Evolutionary conservation across 1,140 invertebrate species (phyloP), one percentile per base, ranked within the genome.

Genomic region (Mycetomoellerius zeteki): DNA sequence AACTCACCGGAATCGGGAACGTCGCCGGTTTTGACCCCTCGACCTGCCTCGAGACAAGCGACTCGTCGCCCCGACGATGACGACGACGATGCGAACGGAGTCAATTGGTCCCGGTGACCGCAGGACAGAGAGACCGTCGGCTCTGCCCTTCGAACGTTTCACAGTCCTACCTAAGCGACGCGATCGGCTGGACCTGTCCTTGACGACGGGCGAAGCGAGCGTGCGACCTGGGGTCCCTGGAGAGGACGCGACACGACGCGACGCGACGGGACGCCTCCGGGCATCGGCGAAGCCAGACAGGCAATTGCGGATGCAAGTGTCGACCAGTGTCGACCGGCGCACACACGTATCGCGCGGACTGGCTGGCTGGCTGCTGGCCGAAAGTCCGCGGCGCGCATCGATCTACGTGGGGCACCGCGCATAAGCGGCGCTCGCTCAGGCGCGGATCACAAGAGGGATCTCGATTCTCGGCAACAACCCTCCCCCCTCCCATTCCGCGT

Each of bases 371-470:
- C 52, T n/a, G n/a, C 19, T 50, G 64, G 3, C 33, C 14, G 37
- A 58, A 19, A 73, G 72, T 50, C 86, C 64, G 76, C 84, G 82
- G 77, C 82, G 85, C 85, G 90, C 90, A 91, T 91, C 90, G 90
- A 91, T 91, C 89, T 89, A 86, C 82, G 43, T 21, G 30, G n/a
- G n/a, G 52, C 69, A 14, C 24, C 24, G 89, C 89, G 89, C 90
- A 90, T 77, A 71, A 71, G 65, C 56, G 69, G 62, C 43, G 56
- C 24, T n/a, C 21, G 37, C 19, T 19, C 67, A 73, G 33, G 37
- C 16, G 16, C 54, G 67, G 33, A 72, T 50, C 54, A 21, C 37
- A 37, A 21, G 21, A 73, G 24, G 30, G 14, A 8, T 21, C 14
- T 10, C 64, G 64, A 5, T 19, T 21, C 14, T 10, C 64, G 64